These are phyloP conservation scores for Drosophila anomelani DNA, from an alignment of 2,888 invertebrate genomes.

Conservation along the genomic window DNA sequence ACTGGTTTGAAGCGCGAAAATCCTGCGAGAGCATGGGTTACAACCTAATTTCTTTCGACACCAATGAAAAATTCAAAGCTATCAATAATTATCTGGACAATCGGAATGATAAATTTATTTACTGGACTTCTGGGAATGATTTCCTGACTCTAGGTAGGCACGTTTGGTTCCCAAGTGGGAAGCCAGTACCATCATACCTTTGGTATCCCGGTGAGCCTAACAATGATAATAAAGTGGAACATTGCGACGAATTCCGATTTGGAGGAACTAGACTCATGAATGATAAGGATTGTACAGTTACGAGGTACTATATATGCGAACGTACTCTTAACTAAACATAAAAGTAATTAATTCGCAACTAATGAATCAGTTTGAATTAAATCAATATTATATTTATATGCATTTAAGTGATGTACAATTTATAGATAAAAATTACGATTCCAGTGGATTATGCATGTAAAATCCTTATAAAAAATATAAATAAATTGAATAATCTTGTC, in stretches of 20 bases:
- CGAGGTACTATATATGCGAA: neutral
- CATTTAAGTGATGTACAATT: too few species aligned
- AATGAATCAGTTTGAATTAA: neutral
- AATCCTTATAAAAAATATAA: neutral
- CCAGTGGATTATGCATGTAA: too few species aligned
- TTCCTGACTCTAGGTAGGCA: neutral
- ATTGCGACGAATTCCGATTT: constrained; percentile 1
- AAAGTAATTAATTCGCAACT: neutral
- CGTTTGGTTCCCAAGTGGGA: constrained; percentile 1
- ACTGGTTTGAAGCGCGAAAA: constrained; percentile 1
- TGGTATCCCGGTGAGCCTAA: neutral
- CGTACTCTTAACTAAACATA: neutral
- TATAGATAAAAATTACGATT: too few species aligned
- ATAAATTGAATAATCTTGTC: neutral
- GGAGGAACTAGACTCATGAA: neutral
- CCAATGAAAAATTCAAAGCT: neutral
- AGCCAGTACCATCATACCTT: neutral
- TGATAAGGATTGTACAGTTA: neutral
- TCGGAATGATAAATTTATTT: neutral
- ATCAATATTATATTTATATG: neutral
- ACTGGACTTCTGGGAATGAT: constrained; percentile 12
- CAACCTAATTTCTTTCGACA: constrained; percentile 2
- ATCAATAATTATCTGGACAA: neutral
- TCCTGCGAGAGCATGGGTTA: neutral
- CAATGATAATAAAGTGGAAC: neutral